Evolutionary conservation across 2,113 vertebrate genomes (phyloP).

Genomic region (Rhinoderma darwinii): DNA sequence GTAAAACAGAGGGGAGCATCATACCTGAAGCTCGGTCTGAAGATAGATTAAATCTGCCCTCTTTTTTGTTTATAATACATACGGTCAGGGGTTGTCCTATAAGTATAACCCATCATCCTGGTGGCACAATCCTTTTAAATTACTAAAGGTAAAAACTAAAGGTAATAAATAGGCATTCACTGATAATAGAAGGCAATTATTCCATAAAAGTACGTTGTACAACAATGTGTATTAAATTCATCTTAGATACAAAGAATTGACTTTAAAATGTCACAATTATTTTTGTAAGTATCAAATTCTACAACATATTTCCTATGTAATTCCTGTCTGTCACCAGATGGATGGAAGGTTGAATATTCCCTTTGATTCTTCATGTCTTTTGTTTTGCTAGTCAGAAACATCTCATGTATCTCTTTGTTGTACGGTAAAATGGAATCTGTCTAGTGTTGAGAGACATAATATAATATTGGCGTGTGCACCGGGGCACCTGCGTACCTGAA

Average conservation of each 20-base stretch:
- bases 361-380: slow-evolving; percentile 1
- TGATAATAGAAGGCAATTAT: not conserved
- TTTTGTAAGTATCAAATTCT: not conserved
- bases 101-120: not conserved
- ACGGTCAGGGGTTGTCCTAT: not conserved
- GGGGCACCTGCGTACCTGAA: slow-evolving; percentile 33
- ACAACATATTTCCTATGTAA: not conserved
- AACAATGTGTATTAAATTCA: not conserved
- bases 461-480: not conserved
- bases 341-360: slow-evolving; percentile 12
- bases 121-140: not conserved
- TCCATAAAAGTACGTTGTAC: not conserved
- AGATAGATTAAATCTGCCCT: not conserved
- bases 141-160: not conserved
- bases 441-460: not conserved
- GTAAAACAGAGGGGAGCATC: too few species aligned
- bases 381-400: not conserved
- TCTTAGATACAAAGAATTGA: not conserved
- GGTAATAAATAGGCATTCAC: not conserved
- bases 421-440: not conserved
- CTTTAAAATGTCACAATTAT: not conserved
- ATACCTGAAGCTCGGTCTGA: not conserved
- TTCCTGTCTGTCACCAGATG: not conserved
- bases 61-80: not conserved
- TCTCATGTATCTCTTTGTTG: slow-evolving; percentile 4